Evolutionary conservation across 2,113 vertebrate genomes (phyloP), one percentile per base, ranked within the genome.

Genomic region (Salvelinus fontinalis): DNA sequence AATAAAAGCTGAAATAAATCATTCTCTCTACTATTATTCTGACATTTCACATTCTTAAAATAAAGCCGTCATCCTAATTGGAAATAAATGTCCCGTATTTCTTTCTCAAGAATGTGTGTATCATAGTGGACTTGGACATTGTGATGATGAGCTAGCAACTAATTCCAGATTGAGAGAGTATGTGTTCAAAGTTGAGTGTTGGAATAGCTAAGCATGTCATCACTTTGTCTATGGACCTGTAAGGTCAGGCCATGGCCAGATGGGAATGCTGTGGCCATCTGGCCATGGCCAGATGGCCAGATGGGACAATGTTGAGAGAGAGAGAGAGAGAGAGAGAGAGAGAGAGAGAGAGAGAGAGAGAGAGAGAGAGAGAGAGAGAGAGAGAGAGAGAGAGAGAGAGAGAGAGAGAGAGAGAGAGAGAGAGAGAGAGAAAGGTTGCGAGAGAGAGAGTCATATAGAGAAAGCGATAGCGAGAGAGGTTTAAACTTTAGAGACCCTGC

Each of bases 201-300:
- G 59, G n/a, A 62, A 22, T 62, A 62, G n/a, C 2, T 62, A 11
- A 22, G n/a, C 59, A 62, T 22, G 18, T 62, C 59, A 24, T n/a
- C 59, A n/a, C 16, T 20, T 57, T 57, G n/a, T 16, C 3, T 18
- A 54, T 67, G 24, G 24, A 22, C 59, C 59, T 62, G n/a, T 24
- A n/a, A n/a, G 59, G 59, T 62, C 59, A 22, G 20, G 9, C 4
- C 70, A 9, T 2, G 16, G 13, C 70, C 44, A 69, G 20, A 75
- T 16, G 26, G 24, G 69, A 80, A 81, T 29, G 62, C 22, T 26
- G 67, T 20, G 26, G 59, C n/a, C n/a, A n/a, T n/a, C n/a, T n/a
- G n/a, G n/a, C n/a, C n/a, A n/a, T n/a, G n/a, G n/a, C n/a, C n/a
- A n/a, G n/a, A n/a, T n/a, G n/a, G n/a, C n/a, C n/a, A n/a, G n/a